A percentile compares a stretch with the other conserved stretches of the same genome.
Conservation (phyloP, 2,797 vertebrate genomes). For the Sebastiscus albofasciatus region DNA sequence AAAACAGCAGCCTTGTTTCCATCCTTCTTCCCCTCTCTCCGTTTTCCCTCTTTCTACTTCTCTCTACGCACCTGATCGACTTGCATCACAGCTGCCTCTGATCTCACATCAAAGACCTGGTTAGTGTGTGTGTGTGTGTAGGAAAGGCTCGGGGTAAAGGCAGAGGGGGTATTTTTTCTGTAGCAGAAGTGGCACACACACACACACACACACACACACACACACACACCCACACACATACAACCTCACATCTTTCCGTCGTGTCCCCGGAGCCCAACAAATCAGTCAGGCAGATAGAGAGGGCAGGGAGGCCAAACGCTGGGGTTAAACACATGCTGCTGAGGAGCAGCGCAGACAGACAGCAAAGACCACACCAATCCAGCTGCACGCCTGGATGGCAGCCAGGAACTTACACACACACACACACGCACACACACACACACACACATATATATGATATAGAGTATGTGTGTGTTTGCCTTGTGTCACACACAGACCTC, state of each 20-base stretch:
- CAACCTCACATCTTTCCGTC: conserved; percentile 42
- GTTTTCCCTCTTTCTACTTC: conserved; percentile 20
- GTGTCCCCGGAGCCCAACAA: conserved; percentile 76
- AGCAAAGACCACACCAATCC: conserved; percentile 58
- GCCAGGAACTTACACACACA: conserved; percentile 28
- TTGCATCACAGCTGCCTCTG: conserved; percentile 72
- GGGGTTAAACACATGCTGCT: conserved; percentile 78
- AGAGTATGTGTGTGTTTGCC: conserved; percentile 24
- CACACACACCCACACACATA: too few species aligned
- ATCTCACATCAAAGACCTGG: conserved; percentile 79
- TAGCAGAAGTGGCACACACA: conserved; percentile 34
- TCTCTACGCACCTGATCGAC: conserved; percentile 71
- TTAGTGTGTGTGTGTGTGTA: conserved; percentile 39
- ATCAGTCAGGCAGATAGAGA: conserved; percentile 79
- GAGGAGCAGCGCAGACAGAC: conserved; percentile 63
- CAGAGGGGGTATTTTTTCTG: conserved; percentile 33
- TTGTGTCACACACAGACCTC: conserved; percentile 65
- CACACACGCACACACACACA: conserved; percentile 15
- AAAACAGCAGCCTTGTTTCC: conserved; percentile 65
- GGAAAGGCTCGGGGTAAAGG: conserved; percentile 31
- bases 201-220: neutral
- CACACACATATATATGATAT: conserved; percentile 11
- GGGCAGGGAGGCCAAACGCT: conserved; percentile 76
- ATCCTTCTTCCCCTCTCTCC: conserved; percentile 11
- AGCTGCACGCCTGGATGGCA: conserved; percentile 34